Conservation (phyloP, 2,113 vertebrate genomes). For the Bubalus kerabau region DNA sequence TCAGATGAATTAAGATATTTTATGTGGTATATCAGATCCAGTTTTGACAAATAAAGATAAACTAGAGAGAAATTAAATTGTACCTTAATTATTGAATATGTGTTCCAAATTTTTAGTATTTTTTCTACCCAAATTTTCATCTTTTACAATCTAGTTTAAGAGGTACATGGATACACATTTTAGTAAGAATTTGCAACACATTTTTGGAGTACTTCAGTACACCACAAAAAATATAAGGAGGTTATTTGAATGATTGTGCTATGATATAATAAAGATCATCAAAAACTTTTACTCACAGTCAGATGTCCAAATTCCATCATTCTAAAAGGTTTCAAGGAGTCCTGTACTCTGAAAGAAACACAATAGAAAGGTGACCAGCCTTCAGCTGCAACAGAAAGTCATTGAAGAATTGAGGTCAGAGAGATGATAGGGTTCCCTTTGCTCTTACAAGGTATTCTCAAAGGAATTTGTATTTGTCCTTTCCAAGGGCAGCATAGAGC, state of each 20-base stretch:
- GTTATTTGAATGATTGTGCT: background rate
- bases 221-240: background rate
- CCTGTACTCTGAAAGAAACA: background rate
- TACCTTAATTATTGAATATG: background rate
- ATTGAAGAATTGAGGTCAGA: background rate
- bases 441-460: background rate
- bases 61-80: background rate
- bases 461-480: background rate
- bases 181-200: background rate
- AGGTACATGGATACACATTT: background rate
- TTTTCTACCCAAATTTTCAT: background rate
- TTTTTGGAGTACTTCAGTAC: background rate
- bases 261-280: background rate
- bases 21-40: background rate
- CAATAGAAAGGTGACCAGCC: background rate
- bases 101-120: background rate
- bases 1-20: background rate
- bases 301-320: background rate
- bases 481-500: background rate
- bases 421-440: background rate
- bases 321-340: background rate
- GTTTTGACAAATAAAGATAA: background rate
- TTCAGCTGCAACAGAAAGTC: background rate
- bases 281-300: background rate
- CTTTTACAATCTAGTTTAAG: background rate